These are phyloP conservation scores for Drosophila pseudoobscura DNA, from an alignment of 1,140 invertebrate genomes.

Conservation along the genomic window DNA sequence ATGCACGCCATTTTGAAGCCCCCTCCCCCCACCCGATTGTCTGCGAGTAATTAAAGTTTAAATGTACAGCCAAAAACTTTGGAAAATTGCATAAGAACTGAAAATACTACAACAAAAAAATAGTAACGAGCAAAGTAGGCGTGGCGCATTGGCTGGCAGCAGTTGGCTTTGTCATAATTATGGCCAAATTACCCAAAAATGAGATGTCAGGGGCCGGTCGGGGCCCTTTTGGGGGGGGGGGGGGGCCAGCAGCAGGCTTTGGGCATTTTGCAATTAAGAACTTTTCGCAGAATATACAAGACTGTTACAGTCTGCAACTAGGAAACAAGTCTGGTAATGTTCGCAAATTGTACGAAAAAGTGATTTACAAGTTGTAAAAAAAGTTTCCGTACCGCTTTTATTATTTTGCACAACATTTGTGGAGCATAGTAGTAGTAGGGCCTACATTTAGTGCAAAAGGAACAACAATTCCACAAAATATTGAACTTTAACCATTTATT, in stretches of 20 bases:
- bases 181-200: slow-evolving; percentile 59
- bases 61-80: slow-evolving; percentile 58
- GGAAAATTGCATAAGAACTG: slow-evolving; percentile 62
- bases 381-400: slow-evolving; percentile 11
- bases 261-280: slow-evolving; percentile 70
- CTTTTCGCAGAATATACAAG: slow-evolving; percentile 50
- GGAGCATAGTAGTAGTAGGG: neutral
- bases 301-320: slow-evolving; percentile 24
- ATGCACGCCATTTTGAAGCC: slow-evolving; percentile 39
- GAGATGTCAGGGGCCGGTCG: slow-evolving; percentile 10
- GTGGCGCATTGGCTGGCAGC: slow-evolving; percentile 38
- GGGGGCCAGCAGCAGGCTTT: slow-evolving; percentile 14
- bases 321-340: slow-evolving; percentile 30
- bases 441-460: neutral
- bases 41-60: slow-evolving; percentile 70
- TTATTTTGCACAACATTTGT: slow-evolving; percentile 17
- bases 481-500: too few relatives aligned
- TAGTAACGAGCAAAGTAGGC: slow-evolving; percentile 24
- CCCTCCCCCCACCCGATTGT: slow-evolving; percentile 15
- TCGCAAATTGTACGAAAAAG: slow-evolving; percentile 19
- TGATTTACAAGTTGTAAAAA: slow-evolving; percentile 19
- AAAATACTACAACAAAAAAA: slow-evolving; percentile 10
- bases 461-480: too few relatives aligned
- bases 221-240: neutral
- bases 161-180: slow-evolving; percentile 71